Percentiles rank a stretch among this genome's conserved stretches.
Conservation (phyloP, 2,797 vertebrate genomes). For the Poecilia velifera region DNA sequence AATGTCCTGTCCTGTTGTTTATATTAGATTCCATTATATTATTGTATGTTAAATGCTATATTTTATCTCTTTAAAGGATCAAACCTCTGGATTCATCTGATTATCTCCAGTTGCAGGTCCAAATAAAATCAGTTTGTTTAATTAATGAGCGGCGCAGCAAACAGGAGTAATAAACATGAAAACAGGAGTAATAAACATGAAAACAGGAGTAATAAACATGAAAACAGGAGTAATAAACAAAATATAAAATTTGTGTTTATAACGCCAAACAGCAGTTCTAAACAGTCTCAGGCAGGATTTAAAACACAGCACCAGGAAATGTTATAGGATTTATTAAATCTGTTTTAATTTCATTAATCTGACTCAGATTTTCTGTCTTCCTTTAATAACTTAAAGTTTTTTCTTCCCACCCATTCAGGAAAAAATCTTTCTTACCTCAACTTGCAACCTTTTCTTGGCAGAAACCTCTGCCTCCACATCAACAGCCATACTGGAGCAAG, state of each 20-base stretch:
- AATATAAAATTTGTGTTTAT: neutral
- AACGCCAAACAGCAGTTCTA: neutral
- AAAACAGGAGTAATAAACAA: neutral
- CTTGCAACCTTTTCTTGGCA: conserved; percentile 82
- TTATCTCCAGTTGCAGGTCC: neutral
- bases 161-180: neutral
- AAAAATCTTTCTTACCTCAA: conserved; percentile 85
- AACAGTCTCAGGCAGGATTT: neutral
- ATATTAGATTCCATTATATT: no score
- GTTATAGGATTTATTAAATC: neutral
- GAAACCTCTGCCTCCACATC: conserved; percentile 81
- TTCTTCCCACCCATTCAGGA: conserved; percentile 50
- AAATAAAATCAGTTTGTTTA: neutral
- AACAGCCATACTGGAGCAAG: conserved; percentile 83
- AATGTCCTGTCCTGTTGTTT: no score
- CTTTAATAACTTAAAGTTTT: neutral
- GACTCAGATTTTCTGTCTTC: neutral
- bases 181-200: no score
- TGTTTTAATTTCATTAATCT: neutral
- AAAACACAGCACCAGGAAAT: neutral
- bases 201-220: no score
- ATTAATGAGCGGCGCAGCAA: neutral
- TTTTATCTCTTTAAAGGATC: neutral
- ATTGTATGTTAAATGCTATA: neutral
- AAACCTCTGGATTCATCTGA: neutral